Base-by-base conservation (phyloP, 92 coral and sea anemone genomes). In the Muricea muricata region DNA sequence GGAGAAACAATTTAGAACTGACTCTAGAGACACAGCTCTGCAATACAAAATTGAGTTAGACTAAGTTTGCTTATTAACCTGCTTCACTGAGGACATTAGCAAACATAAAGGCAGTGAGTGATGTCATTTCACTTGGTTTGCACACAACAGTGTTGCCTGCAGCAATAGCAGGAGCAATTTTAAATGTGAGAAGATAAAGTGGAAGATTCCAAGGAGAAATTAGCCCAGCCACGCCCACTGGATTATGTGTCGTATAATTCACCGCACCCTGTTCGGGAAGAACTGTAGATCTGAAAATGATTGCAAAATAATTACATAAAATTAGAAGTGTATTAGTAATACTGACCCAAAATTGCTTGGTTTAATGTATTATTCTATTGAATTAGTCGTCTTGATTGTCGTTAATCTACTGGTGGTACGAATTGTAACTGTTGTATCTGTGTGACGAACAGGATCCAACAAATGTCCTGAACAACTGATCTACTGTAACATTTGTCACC, bases 111-210 rank as follows among this genome's bases (percentile, higher is more conserved):
- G 97, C 97, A 20, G 97, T 93, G 20, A 91, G 94, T 60, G 97
- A 93, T 3, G 97, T 93, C 90, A 93, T 86, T 48, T 93, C 97
- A 87, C 97, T 93, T 66, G 97, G 97, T 77, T 93, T 93, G 71
- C 97, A 93, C 11, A 93, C 94, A 76, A 93, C 97, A 50, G 97
- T 93, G 81, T 89, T 86, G n/a, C 97, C 97, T 1, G 93, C 71
- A 13, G 90, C 94, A 82, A 93, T 84, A 2, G 97, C 97, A 31
- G 97, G 97, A 20, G 97, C 97, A 50, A 93, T 89, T 83, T 93
- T 93, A 58, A 89, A 93, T 74, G 97, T 83, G 34, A 91, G 83
- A 17, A 93, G 91, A 77, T 93, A 93, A 35, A 93, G 0, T 26
- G 97, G 97, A 17, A 93, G 86, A 72, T 93, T 93, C 97, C 97